phyloP scores from a whole-genome alignment of 2,888 invertebrate species.

The Eubasilissa splendida region DNA sequence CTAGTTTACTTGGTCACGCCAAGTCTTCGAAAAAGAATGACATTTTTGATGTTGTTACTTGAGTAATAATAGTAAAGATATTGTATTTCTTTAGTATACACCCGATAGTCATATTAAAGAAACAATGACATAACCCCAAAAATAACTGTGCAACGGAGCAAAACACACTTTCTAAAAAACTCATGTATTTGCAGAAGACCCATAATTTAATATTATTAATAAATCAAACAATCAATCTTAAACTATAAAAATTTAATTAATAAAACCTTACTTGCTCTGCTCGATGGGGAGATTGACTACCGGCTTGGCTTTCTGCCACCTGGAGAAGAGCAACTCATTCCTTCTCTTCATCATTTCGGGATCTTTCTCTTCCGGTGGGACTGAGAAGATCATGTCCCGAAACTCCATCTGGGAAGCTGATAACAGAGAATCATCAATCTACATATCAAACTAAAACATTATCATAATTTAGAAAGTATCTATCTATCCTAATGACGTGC shows the following conservation, averaged over 20 bases:
- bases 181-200: not conserved
- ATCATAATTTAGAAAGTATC: too few relatives aligned
- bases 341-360: conserved; percentile 30
- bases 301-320: conserved; percentile 11
- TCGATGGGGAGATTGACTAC: conserved; percentile 51
- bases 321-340: conserved; percentile 30
- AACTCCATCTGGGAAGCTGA: conserved; percentile 45
- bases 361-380: conserved; percentile 47
- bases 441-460: too few relatives aligned
- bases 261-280: conserved; percentile 44
- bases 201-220: too few relatives aligned
- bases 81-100: too few relatives aligned
- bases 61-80: too few relatives aligned
- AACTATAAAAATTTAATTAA: not conserved
- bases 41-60: too few relatives aligned
- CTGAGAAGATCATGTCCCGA: conserved; percentile 46
- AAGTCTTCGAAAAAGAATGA: too few relatives aligned
- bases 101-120: too few relatives aligned
- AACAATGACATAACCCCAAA: too few relatives aligned
- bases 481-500: too few relatives aligned
- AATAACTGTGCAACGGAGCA: too few relatives aligned
- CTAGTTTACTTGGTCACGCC: too few relatives aligned
- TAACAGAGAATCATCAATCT: not conserved
- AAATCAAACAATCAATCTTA: not conserved
- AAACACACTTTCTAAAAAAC: not conserved